Evolutionary conservation across 2,113 vertebrate species (phyloP).

Genomic region (Triplophysa siluroides): DNA sequence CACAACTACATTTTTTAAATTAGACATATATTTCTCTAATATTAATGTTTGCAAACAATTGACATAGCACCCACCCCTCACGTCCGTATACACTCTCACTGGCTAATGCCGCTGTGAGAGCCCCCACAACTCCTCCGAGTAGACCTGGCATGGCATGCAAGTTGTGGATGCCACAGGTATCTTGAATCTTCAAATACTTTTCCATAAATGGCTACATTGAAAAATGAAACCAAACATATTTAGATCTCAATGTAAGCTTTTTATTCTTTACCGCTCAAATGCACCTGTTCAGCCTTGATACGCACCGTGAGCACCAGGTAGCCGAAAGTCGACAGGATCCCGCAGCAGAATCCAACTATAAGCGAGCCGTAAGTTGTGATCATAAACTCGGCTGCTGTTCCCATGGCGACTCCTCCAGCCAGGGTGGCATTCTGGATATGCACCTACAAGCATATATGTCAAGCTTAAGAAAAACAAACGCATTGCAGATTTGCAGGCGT

Average conservation of each 20-base stretch:
- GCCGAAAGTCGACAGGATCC: constrained; percentile 87
- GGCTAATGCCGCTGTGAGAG: constrained; percentile 83
- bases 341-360: constrained; percentile 85
- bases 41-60: background rate
- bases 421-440: constrained; percentile 94
- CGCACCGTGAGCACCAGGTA: constrained; percentile 87
- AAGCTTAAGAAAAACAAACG: background rate
- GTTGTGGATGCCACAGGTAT: constrained; percentile 94
- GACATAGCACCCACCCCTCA: constrained; percentile 75
- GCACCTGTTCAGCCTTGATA: background rate
- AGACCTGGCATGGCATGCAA: constrained; percentile 90
- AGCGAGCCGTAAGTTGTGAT: constrained; percentile 87
- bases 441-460: constrained; percentile 73
- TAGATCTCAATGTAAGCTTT: background rate
- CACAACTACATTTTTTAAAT: no score
- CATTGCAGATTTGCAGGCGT: background rate
- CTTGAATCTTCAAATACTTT: constrained; percentile 83
- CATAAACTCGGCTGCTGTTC: constrained; percentile 91
- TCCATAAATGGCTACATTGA: constrained; percentile 84
- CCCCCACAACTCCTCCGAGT: constrained; percentile 87
- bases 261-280: background rate
- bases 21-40: no score
- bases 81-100: constrained; percentile 71
- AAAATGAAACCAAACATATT: background rate
- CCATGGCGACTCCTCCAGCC: constrained; percentile 90